A percentile compares a stretch with the other conserved stretches of the same genome.
phyloP scores from a whole-genome alignment of 2,113 vertebrate species.

The Lagopus leucura region DNA sequence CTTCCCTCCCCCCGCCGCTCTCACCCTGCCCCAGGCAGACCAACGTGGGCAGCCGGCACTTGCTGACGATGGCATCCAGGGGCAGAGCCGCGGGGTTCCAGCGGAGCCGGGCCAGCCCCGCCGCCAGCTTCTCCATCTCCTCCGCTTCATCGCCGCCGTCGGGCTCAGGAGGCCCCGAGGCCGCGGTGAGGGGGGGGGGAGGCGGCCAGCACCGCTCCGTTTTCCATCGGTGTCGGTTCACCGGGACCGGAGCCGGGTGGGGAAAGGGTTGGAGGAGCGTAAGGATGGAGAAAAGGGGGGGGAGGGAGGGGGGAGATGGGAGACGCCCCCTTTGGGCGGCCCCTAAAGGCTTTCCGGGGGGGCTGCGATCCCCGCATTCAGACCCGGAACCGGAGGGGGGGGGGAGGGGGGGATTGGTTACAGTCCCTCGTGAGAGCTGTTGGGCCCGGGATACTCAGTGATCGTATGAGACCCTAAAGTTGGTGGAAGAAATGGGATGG shows the following conservation, averaged over 20 bases:
- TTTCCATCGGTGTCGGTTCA: not conserved
- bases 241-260: not conserved
- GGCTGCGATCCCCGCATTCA: not conserved
- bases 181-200: not conserved
- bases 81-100: slow-evolving; percentile 93
- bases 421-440: too few species aligned
- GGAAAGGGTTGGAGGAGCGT: too few species aligned
- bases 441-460: not conserved
- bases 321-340: not conserved
- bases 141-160: not conserved
- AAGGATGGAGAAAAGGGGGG: too few species aligned
- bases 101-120: slow-evolving; percentile 87
- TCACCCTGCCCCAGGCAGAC: slow-evolving; percentile 90
- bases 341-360: not conserved
- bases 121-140: slow-evolving; percentile 74
- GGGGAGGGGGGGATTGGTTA: too few species aligned
- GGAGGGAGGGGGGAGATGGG: not conserved
- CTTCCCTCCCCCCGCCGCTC: not conserved
- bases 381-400: too few species aligned
- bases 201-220: not conserved
- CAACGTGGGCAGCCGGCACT: slow-evolving; percentile 90
- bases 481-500: not conserved
- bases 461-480: not conserved
- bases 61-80: slow-evolving; percentile 91
- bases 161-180: not conserved